Evolutionary conservation across 2,113 vertebrate genomes (phyloP).

Genomic region (Chaetorhynchus papuensis): DNA sequence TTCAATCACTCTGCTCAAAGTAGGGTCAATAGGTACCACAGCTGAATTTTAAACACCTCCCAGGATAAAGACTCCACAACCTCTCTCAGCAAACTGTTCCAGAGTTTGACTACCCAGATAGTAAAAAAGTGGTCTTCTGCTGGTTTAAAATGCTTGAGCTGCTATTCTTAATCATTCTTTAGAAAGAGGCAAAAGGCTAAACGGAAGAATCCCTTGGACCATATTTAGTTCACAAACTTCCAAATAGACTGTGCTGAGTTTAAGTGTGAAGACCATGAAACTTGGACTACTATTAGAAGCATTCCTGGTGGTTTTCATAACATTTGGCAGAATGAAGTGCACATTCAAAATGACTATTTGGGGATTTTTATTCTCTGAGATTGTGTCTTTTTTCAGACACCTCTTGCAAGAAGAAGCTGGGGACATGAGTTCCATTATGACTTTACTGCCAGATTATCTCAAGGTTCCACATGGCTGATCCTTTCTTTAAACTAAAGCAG

Average conservation of each 20-base stretch:
- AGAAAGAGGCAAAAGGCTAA: not conserved
- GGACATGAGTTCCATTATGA: not conserved
- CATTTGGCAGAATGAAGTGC: not conserved
- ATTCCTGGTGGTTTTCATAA: not conserved
- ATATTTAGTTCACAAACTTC: not conserved
- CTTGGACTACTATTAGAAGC: not conserved
- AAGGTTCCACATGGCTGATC: not conserved
- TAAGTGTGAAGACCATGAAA: not conserved
- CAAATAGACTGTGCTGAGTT: not conserved
- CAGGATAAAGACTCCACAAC: not conserved
- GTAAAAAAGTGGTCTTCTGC: not conserved
- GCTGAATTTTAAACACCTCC: not conserved
- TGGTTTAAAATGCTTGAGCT: not conserved
- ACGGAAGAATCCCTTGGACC: not conserved
- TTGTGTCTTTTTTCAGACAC: not conserved
- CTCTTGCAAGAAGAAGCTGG: not conserved
- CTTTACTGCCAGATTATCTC: not conserved
- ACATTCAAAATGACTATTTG: not conserved
- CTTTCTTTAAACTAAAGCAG: not conserved
- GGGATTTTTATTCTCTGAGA: not conserved
- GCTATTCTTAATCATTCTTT: not conserved
- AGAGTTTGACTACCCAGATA: not conserved
- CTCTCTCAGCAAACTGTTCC: not conserved
- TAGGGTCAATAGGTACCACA: not conserved
- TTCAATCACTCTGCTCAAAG: not conserved